Evolutionary conservation across 1,140 invertebrate species (phyloP), one percentile per base, ranked within the genome.

Genomic region (Drosophila sturtevanti): DNA sequence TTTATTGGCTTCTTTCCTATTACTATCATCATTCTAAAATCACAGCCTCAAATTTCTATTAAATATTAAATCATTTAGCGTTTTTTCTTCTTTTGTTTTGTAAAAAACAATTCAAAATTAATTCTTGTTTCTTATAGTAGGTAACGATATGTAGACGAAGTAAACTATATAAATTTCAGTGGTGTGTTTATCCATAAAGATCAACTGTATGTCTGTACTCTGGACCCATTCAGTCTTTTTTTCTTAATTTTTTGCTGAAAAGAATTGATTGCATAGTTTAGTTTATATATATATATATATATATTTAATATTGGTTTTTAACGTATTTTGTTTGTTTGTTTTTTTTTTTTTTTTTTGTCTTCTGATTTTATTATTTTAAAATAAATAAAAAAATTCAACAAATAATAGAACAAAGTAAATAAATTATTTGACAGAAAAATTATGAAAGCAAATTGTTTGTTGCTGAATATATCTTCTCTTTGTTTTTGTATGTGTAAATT

Each of bases 371-470:
- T 85, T 85, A 44, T 48, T 48, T 21, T 35, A 21, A 78, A 85
- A 78, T 81, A 68, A 85, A 87, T 66, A 63, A 79, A 79, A 74
- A 85, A 77, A 75, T 61, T 75, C 78, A 85, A 87, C 70, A 85
- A 87, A 85, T 86, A 78, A 85, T 86, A 81, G 73, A 71, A 68
- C 85, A 81, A 68, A 61, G 58, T 85, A 85, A 85, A 71, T 84
- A 81, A 85, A 77, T 62, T 59, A 67, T 78, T 81, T 54, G 73
- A 81, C 81, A 67, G 22, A 37, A 71, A 71, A 71, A 74, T 56
- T 54, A 74, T 65, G 69, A 81, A 82, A 81, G 44, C 18, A 48
- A 21, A 48, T 44, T 9, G 6, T 48, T 21, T 35, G 0, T 48
- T 21, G 41, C 21, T 48, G 16, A 14, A 38, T 38, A 38, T 38